Base-by-base conservation (phyloP, 2,888 invertebrate genomes). In the Muscina levida region DNA sequence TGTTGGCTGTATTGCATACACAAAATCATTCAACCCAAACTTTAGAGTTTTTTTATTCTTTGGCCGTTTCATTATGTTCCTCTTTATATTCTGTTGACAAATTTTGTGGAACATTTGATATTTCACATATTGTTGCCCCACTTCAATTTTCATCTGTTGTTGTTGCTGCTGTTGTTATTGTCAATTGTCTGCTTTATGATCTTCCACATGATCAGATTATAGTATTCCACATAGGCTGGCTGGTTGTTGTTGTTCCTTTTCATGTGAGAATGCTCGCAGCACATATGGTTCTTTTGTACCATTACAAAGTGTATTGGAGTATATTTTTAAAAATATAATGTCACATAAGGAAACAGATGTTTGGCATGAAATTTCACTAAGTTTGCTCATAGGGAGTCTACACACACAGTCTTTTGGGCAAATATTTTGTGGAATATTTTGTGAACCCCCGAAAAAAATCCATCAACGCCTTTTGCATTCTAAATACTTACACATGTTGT, bases 341-440 rank as follows among this genome's bases (percentile, higher is more conserved):
- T 81, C 81, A 75, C 68, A 77, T 57, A 77, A 81, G 81, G 74
- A 75, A 81, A 72, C 81, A 81, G 81, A 81, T 81, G 81, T 81
- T 75, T 68, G 39, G 31, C 48, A 74, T 68, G 62, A 74, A 68
- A 77, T 77, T 67, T 77, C 67, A 71, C 31, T 59, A 19, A 37
- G n/a, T 57, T 44, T 70, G 31, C 37, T 57, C 13, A 46, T 39
- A 22, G 39, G 62, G 62, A 42, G 39, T 48, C 8, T 44, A 19
- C 1, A 72, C 15, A 10, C 73, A 65, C 73, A 70, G 67, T 17
- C 46, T 22, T n/a, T 11, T 37, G 4, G 11, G 44, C n/a, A 44
- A n/a, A 11, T 2, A n/a, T n/a, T 5, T 48, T n/a, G 4, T 22
- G 15, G 1, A 17, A 0, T 3, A 31, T 13, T 15, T 5, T 37